A percentile compares a stretch with the other conserved stretches of the same genome.
phyloP scores from a whole-genome alignment of 1,140 invertebrate species.

The Cydia strobilella region DNA sequence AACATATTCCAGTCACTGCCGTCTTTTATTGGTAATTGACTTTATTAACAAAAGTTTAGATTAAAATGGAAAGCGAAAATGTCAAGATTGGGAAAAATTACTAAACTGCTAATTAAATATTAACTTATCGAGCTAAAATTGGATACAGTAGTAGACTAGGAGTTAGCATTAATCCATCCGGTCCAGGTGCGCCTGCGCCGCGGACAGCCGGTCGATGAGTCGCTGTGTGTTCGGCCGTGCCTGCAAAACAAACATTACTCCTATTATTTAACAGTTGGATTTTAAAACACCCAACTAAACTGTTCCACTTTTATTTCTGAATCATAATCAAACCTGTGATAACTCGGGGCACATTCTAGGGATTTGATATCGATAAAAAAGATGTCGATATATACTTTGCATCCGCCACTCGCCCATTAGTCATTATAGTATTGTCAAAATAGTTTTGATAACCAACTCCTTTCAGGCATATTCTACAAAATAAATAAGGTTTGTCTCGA shows the following conservation, averaged over 20 bases:
- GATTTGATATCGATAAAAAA: no score
- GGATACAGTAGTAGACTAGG: constrained; percentile 14
- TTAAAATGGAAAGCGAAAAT: not conserved
- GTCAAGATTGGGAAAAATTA: not conserved
- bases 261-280: not conserved
- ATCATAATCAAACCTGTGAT: no score
- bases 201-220: constrained; percentile 67
- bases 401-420: no score
- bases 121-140: not conserved
- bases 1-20: constrained; percentile 38
- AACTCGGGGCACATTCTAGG: no score
- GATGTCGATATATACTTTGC: no score
- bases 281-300: no score
- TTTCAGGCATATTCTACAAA: no score
- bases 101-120: constrained; percentile 5
- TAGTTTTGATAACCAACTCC: no score
- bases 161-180: constrained; percentile 62
- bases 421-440: no score
- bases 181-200: constrained; percentile 71
- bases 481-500: no score
- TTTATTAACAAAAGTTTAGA: constrained; percentile 3
- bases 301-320: not conserved
- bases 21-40: constrained; percentile 20
- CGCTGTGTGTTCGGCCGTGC: constrained; percentile 68
- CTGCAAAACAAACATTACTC: constrained; percentile 47